Evolutionary conservation across 2,888 invertebrate species (phyloP), one percentile per base, ranked within the genome.

Genomic region (Heteropelma amictum): DNA sequence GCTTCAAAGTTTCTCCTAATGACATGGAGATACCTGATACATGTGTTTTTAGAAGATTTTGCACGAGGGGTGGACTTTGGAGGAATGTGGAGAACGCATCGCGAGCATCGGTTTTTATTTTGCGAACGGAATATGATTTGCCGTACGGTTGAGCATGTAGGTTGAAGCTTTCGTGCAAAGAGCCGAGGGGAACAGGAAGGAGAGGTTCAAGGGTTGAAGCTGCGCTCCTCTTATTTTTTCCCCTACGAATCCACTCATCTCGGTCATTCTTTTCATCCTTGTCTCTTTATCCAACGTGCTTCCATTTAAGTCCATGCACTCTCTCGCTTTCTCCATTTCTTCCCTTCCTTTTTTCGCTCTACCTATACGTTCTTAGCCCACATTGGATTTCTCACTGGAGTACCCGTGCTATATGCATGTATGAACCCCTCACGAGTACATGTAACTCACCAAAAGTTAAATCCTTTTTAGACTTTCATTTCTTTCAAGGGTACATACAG

Each of bases 91-190:
- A 38, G 67, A 73, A 70, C 77, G 77, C 80, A 78, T 79, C 77
- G 61, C 80, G 74, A 78, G 75, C n/a, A n/a, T n/a, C 78, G 75
- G 78, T 81, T 84, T 83, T 84, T 83, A 82, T 82, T 84, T 83
- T 82, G 77, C 81, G 79, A 81, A 82, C 81, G 80, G 81, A 84
- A 85, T 85, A 83, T 82, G 82, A 85, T 85, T 83, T 84, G 79
- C 82, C 82, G 72, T 82, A 77, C 79, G 82, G 76, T 81, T 81
- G 83, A 73, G 70, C 80, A 83, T 84, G 79, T 83, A 80, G 83
- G 83, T 84, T 85, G 82, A 79, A 79, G 70, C 73, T 65, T 68
- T 72, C 65, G 70, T 56, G 70, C 54, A 33, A 58, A 45, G 35
- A 42, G 45, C 47, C 17, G 21, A 33, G 35, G 26, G 19, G 38